A percentile compares a stretch with the other conserved stretches of the same genome.
These are phyloP conservation scores for Sterrhoptilus dennistouni DNA, from an alignment of 2,113 vertebrate genomes.

Conservation along the genomic window DNA sequence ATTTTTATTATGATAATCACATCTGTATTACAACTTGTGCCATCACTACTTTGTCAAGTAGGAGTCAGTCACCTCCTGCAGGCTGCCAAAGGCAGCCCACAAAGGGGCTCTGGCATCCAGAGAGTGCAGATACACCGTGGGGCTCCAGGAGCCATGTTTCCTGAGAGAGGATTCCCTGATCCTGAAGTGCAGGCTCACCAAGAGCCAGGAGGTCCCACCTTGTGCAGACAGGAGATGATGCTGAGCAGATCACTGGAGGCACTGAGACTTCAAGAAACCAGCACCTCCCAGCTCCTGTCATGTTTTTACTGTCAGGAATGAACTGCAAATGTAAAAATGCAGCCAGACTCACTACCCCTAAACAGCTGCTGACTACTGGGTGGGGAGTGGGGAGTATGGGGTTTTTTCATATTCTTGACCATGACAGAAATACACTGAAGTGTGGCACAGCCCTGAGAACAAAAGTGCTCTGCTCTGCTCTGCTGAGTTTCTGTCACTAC, in stretches of 20 bases:
- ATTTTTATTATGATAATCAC: background rate
- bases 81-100: background rate
- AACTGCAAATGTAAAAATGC: background rate
- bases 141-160: background rate
- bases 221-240: rapidly evolving
- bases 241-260: background rate
- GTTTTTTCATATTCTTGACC: background rate
- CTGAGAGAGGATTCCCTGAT: background rate
- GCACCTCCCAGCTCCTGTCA: background rate
- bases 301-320: background rate
- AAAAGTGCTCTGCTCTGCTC: background rate
- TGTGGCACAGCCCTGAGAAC: background rate
- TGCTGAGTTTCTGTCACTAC: background rate
- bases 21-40: background rate
- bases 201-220: background rate
- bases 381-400: background rate
- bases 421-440: background rate
- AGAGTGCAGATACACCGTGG: rapidly evolving
- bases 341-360: background rate
- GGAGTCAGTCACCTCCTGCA: background rate
- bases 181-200: background rate
- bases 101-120: background rate
- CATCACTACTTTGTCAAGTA: background rate
- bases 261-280: background rate
- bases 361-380: background rate